Percentiles rank a stretch among this genome's conserved stretches.
Evolutionary conservation across 2,797 vertebrate species (phyloP).

Genomic region (Corythornis leucogaster): DNA sequence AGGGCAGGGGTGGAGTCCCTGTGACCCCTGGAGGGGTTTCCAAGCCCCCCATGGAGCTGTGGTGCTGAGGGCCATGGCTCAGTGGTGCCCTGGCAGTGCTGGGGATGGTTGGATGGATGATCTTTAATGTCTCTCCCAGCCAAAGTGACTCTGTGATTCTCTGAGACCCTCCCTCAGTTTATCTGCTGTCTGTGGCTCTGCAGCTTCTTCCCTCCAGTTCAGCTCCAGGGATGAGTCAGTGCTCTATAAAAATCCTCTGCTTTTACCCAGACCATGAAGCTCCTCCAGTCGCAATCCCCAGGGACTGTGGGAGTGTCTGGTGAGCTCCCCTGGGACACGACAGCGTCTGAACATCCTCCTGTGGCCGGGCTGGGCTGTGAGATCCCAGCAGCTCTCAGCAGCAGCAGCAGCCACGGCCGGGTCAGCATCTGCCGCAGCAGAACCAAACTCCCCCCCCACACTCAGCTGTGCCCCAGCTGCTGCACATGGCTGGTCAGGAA

Average conservation of each 20-base stretch:
- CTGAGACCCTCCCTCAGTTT: not conserved
- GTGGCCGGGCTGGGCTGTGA: not conserved
- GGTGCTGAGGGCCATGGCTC: too few species aligned
- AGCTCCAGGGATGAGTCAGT: not conserved
- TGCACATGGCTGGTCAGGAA: too few species aligned
- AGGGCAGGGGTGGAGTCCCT: too few species aligned
- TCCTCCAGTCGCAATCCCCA: not conserved
- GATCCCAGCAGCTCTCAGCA: not conserved
- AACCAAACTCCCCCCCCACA: not conserved
- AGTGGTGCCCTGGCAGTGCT: too few species aligned
- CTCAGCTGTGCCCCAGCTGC: too few species aligned
- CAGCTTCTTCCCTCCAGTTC: not conserved
- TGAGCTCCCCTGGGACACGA: not conserved
- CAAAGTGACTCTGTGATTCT: not conserved
- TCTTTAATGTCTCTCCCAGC: not conserved
- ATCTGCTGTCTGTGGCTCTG: not conserved
- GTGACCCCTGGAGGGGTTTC: too few species aligned
- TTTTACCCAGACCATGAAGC: not conserved
- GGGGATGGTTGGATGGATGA: too few species aligned
- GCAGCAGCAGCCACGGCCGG: not conserved
- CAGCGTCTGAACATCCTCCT: not conserved
- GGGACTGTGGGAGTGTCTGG: not conserved
- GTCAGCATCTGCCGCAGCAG: not conserved
- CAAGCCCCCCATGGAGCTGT: too few species aligned
- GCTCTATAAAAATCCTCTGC: not conserved